Evolutionary conservation across 2,113 vertebrate species (phyloP), one percentile per base, ranked within the genome.

Genomic region (Andinoacara biseriatus): DNA sequence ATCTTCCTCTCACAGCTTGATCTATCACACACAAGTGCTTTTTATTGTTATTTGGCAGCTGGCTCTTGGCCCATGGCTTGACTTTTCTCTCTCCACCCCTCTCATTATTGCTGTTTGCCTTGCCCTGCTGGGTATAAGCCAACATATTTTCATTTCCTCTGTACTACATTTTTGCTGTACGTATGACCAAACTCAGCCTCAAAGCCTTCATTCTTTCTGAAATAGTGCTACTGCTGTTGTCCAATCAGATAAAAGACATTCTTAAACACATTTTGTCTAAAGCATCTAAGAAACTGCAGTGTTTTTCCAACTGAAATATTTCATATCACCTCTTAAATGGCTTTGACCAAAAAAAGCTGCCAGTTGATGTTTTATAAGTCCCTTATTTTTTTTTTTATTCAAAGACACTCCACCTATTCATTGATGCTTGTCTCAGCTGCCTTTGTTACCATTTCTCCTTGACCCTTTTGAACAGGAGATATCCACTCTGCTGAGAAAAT

Each of bases 41-140:
- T 90, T 87, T 89, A 89, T 89, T 93, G 88, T 90, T 91, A 87
- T 91, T 84, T 89, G 89, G 88, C 90, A 92, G 79, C 80, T 61
- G n/a, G 76, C 78, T 89, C 82, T 80, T 83, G 83, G 90, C 86
- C 86, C 62, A 11, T 78, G 62, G 78, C 86, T 92, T 81, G 61
- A 33, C 80, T 86, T 65, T 83, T 89, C 81, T 86, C 85, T 77
- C 82, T 75, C 74, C 63, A 38, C 83, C 80, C 40, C 15, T 80
- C 79, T 90, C 83, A 81, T 78, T 89, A 92, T 90, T 63, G 79
- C 43, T 78, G 1, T 54, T 61, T 43, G 77, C 15, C 54, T 75
- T 31, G 29, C 58, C 85, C 80, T 61, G 58, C 31, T 88, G 87
- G 87, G 80, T 85, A 80, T 69, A 77, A 81, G 83, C 77, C 74